Conservation (phyloP, 1,140 invertebrate genomes). For the Trichonephila clavata region DNA sequence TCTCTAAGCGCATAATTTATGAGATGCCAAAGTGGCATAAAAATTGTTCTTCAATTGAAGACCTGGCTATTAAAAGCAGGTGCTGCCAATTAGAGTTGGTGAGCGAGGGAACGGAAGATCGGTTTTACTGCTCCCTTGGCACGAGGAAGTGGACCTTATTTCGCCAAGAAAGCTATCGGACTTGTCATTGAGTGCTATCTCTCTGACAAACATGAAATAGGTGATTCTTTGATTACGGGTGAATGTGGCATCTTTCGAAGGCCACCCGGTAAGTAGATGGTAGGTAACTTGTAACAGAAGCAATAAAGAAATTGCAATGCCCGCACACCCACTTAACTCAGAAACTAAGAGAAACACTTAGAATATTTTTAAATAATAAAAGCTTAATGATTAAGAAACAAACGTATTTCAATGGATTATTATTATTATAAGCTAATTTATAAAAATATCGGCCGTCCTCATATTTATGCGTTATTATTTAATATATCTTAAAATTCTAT, state of each 20-base stretch:
- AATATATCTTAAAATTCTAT: too few relatives aligned
- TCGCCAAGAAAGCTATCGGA: slow-evolving; percentile 54
- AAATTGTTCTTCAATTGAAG: slow-evolving; percentile 69
- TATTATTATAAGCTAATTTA: too few relatives aligned
- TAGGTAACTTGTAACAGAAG: background rate
- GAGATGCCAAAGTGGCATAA: slow-evolving; percentile 54
- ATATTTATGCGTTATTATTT: too few relatives aligned
- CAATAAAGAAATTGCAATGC: background rate
- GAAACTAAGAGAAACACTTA: too few relatives aligned
- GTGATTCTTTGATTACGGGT: slow-evolving; percentile 58
- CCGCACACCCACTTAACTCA: too few relatives aligned
- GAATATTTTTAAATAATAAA: too few relatives aligned
- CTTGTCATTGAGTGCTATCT: slow-evolving; percentile 47
- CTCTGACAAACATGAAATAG: slow-evolving; percentile 56
- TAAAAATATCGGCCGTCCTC: too few relatives aligned
- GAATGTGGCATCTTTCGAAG: slow-evolving; percentile 36
- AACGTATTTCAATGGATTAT: too few relatives aligned
- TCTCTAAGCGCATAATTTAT: slow-evolving; percentile 70
- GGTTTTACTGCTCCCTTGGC: slow-evolving; percentile 45
- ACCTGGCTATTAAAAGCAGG: slow-evolving; percentile 63
- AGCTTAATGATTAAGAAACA: too few relatives aligned
- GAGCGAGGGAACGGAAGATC: background rate
- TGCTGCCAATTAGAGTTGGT: slow-evolving; percentile 70
- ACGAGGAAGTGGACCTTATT: slow-evolving; percentile 19
- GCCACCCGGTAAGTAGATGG: slow-evolving; percentile 19